phyloP scores from a whole-genome alignment of 2,888 invertebrate species.

The Azorinus chamasolen region DNA sequence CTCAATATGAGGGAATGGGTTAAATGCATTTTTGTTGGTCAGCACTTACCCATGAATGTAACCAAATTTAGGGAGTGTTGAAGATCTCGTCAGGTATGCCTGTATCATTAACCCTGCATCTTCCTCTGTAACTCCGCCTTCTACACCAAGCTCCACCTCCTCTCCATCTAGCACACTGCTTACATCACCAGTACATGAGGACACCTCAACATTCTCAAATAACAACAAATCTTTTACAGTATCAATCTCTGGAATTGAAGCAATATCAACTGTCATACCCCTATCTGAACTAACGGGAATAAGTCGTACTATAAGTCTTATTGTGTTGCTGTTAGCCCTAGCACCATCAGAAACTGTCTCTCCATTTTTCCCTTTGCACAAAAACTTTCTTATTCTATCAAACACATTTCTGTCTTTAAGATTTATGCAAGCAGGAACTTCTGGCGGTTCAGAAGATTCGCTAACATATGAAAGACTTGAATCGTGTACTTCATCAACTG shows the following conservation, averaged over 20 bases:
- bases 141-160: constrained; percentile 31
- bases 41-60: constrained; percentile 19
- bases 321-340: too few relatives aligned
- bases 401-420: constrained; percentile 16
- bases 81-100: constrained; percentile 30
- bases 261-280: constrained; percentile 40
- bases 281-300: constrained; percentile 3
- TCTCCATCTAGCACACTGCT: constrained; percentile 48
- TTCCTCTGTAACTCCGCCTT: neutral
- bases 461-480: constrained; percentile 4
- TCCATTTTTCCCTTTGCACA: neutral
- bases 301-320: constrained; percentile 11
- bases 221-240: constrained; percentile 40
- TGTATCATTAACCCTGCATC: constrained; percentile 11
- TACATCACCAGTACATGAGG: constrained; percentile 41
- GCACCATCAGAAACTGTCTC: too few relatives aligned
- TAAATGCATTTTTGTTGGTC: too few relatives aligned
- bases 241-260: constrained; percentile 44
- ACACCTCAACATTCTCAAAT: constrained; percentile 54
- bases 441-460: constrained; percentile 11
- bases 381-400: constrained; percentile 7
- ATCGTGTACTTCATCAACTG: constrained; percentile 25
- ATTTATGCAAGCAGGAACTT: constrained; percentile 21
- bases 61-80: constrained; percentile 17
- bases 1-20: too few relatives aligned